phyloP scores from a whole-genome alignment of 2,113 vertebrate genomes.

The Esox niger region DNA sequence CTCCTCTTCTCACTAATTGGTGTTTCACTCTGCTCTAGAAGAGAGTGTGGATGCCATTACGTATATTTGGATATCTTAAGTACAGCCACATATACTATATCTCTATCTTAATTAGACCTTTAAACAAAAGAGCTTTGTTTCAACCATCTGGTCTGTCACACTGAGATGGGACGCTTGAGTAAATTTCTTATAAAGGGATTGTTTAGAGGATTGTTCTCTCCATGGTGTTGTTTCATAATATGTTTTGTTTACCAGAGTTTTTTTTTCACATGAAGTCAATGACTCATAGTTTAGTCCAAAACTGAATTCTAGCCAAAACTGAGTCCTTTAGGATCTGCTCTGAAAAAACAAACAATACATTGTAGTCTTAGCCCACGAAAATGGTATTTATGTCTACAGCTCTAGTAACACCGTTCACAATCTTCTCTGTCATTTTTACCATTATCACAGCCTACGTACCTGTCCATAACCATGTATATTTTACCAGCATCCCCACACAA shows the following conservation, averaged over 20 bases:
- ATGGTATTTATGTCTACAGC: no score
- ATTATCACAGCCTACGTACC: no score
- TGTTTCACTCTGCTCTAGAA: background rate
- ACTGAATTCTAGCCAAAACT: no score
- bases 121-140: background rate
- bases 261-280: background rate
- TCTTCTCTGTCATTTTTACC: no score
- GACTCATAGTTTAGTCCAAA: conserved; percentile 1
- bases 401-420: no score
- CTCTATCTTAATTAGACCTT: conserved; percentile 16
- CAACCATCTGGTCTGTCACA: conserved; percentile 14
- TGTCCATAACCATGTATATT: no score
- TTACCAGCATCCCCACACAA: no score
- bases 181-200: background rate
- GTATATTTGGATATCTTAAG: background rate
- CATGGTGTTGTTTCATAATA: background rate
- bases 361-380: no score
- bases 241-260: background rate
- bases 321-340: no score
- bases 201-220: background rate
- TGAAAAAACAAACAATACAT: no score
- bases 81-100: background rate
- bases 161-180: conserved; percentile 5
- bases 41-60: background rate
- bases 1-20: background rate